phyloP scores from a whole-genome alignment of 2,113 vertebrate genomes.

The Sinocyclocheilus grahami region DNA sequence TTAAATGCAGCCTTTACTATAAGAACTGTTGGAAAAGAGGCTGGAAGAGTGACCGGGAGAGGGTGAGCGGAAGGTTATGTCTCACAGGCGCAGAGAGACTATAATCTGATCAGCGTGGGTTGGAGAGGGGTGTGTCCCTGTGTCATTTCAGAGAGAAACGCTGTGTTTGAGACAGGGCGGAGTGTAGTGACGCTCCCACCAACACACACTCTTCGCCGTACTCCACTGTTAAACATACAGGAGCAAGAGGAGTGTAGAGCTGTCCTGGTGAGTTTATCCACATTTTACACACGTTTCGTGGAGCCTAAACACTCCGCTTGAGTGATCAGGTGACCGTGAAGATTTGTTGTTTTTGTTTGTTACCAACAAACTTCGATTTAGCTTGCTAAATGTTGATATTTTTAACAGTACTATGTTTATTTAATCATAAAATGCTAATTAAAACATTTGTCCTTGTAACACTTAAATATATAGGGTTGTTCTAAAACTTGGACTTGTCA shows the following conservation, averaged over 20 bases:
- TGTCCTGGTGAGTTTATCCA: constrained; percentile 26
- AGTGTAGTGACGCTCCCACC: constrained; percentile 18
- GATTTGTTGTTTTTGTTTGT: not conserved
- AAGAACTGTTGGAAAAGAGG: not conserved
- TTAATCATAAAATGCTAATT: too few species aligned
- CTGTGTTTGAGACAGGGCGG: constrained; percentile 38
- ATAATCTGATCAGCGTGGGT: constrained; percentile 71
- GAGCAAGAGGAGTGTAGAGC: not conserved
- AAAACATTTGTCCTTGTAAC: too few species aligned
- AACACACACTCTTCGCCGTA: constrained; percentile 6
- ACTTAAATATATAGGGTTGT: too few species aligned
- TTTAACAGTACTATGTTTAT: not conserved
- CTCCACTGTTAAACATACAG: constrained; percentile 14
- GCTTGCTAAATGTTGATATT: not conserved
- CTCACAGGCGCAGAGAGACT: constrained; percentile 52
- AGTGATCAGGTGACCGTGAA: not conserved
- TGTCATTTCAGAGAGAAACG: constrained; percentile 40
- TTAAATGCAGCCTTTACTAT: constrained; percentile 1
- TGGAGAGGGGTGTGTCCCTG: constrained; percentile 68
- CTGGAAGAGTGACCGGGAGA: not conserved
- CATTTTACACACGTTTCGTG: not conserved
- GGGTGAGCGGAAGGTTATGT: constrained; percentile 40
- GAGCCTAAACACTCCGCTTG: not conserved
- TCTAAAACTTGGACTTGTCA: too few species aligned
- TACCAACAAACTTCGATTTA: not conserved